Evolutionary conservation across 2,113 vertebrate species (phyloP), one percentile per base, ranked within the genome.

Genomic region (Hydropotes inermis): DNA sequence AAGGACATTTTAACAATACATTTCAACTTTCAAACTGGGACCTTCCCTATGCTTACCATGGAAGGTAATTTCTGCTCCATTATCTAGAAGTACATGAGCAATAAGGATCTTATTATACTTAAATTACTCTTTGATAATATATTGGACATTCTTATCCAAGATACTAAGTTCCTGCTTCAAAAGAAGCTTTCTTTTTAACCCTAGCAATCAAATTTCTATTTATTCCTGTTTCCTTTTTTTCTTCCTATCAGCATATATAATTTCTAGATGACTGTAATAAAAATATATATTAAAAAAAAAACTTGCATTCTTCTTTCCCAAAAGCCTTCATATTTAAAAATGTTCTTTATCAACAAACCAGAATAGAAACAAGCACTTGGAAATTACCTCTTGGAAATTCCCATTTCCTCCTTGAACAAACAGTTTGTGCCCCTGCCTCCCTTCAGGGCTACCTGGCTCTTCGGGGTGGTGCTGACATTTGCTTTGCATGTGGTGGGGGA

Each of bases 1-100:
- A 96, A 96, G n/a, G 25, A 52, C 86, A 36, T 95, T 90, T 89
- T 70, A 95, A 85, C 57, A 95, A 85, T n/a, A 15, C 6, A 87
- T 83, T 93, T 89, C 14, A 0, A 13, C 3, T 67, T 94, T 94
- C 76, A 5, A 94, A 94, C 45, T 60, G 52, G 64, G 21, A 47
- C 15, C 12, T 45, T 67, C 76, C 23, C 45, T 21, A 10, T 39
- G 19, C 12, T 45, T 64, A 11, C n/a, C 13, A 23, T 39, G 21
- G 2, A 60, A 70, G 43, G 60, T 43, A 87, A 74, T 58, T 67
- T 43, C 84, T 61, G 58, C 25, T 83, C 70, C 27, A 13, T 91
- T 52, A 30, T 36, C 45, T 45, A 43, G 27, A 97, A 92, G 30
- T 33, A 14, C 21, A 2, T 6, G 13, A 93, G 2, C 43, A 52